Evolutionary conservation across 2,888 invertebrate species (phyloP), one percentile per base, ranked within the genome.

Genomic region (Coecobrya sp.): DNA sequence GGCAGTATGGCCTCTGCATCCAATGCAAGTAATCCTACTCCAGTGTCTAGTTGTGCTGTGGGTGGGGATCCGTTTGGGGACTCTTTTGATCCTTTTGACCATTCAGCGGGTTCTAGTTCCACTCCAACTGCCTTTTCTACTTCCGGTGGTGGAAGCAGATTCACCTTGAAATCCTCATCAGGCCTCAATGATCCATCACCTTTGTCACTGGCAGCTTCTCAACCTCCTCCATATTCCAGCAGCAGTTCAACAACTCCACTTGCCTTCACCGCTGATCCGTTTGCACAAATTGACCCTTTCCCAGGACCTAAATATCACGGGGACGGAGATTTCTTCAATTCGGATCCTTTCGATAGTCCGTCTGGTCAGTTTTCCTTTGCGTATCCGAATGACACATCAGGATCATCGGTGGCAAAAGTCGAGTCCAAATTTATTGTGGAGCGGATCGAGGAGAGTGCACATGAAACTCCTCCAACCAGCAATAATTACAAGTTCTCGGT

Each of bases 61-160:
- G 97, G 97, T 0, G 95, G n/a, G n/a, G n/a, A 95, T 84, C 95
- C 95, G n/a, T 95, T 95, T 95, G 97, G 97, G 5, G 97, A 98
- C 96, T 97, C 97, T 52, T 98, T 98, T 95, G 97, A 97, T 76
- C 94, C 95, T 11, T 94, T 94, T 52, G 95, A 94, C 22, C 52
- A 88, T n/a, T 76, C 89, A 65, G 70, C 81, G 45, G 70, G 13
- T 19, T n/a, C 62, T 85, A 59, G 73, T 25, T 93, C 96, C 96
- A 86, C 25, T 65, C 88, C 92, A 79, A 45, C 76, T 91, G 73
- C 87, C 19, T 91, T 87, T 70, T 76, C 86, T 49, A 25, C 70
- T 85, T 73, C 73, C 30, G 68, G 68, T 84, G 82, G 49, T 84
- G 82, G 49, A 11, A 49, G 8, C 79, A 81, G 91, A 85, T 82